Evolutionary conservation across 1,140 invertebrate species (phyloP).

Genomic region (Megathymus violae): DNA sequence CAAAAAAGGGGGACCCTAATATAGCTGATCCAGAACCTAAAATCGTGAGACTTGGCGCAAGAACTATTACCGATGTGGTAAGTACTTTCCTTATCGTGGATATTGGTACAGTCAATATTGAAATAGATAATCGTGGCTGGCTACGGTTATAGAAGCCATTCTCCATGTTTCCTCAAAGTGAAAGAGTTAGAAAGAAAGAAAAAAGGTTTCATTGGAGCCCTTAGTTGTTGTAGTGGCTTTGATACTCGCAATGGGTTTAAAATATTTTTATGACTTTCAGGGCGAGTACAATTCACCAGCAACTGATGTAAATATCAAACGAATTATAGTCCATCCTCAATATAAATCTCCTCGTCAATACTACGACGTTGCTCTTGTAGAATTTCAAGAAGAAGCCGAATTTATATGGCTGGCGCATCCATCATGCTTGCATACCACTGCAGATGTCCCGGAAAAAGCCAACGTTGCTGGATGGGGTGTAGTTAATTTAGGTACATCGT

Average conservation of each 20-base stretch:
- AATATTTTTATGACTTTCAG: conserved; percentile 1
- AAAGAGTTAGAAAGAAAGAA: no score
- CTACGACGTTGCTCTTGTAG: conserved; percentile 11
- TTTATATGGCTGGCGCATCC: background rate
- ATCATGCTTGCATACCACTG: background rate
- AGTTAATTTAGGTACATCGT: background rate
- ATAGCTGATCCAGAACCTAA: conserved; percentile 31
- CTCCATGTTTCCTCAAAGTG: no score
- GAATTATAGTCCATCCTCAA: background rate
- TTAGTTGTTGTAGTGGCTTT: no score
- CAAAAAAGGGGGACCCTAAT: conserved; percentile 19
- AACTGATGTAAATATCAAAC: conserved; percentile 3
- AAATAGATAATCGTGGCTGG: no score
- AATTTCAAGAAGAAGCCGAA: conserved; percentile 2
- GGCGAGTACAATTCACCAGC: background rate
- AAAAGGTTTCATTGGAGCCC: no score
- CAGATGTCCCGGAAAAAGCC: background rate
- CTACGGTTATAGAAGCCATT: no score
- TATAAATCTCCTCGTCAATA: background rate
- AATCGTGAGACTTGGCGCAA: conserved; percentile 36
- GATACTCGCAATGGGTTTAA: no score
- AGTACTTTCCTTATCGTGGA: conserved; percentile 6
- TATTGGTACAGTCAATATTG: background rate
- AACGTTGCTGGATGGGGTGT: conserved; percentile 1
- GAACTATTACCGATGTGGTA: conserved; percentile 27